Evolutionary conservation across 1,140 invertebrate genomes (phyloP).

Genomic region (Ephestia elutella): DNA sequence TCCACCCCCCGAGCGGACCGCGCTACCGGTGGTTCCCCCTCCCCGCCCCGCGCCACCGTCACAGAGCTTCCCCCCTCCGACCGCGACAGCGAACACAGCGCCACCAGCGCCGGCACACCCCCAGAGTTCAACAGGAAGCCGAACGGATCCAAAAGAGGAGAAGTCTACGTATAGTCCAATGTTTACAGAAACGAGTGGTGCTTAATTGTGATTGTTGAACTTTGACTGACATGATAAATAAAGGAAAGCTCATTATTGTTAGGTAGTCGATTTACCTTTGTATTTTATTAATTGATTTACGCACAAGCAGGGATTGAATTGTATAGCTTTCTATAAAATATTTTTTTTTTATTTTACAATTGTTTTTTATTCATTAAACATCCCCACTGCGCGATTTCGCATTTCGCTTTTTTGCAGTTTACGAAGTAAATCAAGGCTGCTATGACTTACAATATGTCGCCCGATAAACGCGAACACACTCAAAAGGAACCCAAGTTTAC

Average conservation of each 20-base stretch:
- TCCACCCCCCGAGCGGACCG: constrained; percentile 51
- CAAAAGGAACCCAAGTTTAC: constrained; percentile 35
- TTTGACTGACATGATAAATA: constrained; percentile 12
- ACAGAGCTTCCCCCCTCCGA: constrained; percentile 51
- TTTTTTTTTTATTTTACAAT: constrained; percentile 28
- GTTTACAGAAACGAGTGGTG: constrained; percentile 9
- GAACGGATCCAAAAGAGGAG: constrained; percentile 70
- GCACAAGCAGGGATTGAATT: constrained; percentile 51
- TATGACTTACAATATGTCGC: not conserved
- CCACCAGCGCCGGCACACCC: constrained; percentile 39
- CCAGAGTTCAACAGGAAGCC: constrained; percentile 46
- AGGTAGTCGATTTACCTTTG: constrained; percentile 20
- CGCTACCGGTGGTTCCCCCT: constrained; percentile 36
- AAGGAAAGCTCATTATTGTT: constrained; percentile 19
- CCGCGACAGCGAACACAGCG: constrained; percentile 53
- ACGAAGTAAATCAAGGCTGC: not conserved
- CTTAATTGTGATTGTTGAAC: constrained; percentile 12
- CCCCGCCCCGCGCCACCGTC: constrained; percentile 42
- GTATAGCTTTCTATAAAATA: constrained; percentile 41
- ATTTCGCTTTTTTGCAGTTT: not conserved
- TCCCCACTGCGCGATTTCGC: too few relatives aligned
- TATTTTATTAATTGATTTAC: constrained; percentile 33
- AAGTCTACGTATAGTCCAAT: constrained; percentile 72
- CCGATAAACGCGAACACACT: not conserved
- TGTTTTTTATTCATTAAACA: constrained; percentile 21